Conservation (phyloP, 2,113 vertebrate species). For the Sturnira hondurensis region DNA sequence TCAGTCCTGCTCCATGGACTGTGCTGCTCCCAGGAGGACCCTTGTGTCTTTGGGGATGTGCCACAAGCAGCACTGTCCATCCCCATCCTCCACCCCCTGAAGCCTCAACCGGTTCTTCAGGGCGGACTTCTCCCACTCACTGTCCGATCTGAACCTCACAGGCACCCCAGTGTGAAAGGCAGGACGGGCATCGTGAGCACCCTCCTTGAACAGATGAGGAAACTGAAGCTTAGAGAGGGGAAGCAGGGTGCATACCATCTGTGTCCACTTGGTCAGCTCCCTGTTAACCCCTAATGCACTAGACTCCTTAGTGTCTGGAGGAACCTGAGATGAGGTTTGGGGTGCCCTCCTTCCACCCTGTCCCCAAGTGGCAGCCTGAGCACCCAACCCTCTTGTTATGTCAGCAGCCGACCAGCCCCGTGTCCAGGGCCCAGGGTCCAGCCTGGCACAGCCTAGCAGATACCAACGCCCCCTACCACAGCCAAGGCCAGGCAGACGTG, state of each 20-base stretch:
- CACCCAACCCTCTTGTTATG: neutral
- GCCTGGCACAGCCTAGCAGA: slow-evolving; percentile 13
- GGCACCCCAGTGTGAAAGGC: neutral
- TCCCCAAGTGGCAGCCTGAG: neutral
- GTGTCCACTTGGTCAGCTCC: neutral
- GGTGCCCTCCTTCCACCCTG: neutral
- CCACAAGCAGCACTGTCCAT: neutral
- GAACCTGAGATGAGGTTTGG: neutral
- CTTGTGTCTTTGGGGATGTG: neutral
- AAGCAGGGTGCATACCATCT: too few relatives aligned
- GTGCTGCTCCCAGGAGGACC: neutral
- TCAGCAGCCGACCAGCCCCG: neutral
- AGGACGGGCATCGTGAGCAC: neutral
- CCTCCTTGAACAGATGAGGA: neutral
- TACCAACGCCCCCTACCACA: neutral
- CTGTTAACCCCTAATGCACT: neutral
- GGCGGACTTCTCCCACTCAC: neutral
- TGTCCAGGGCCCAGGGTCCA: neutral
- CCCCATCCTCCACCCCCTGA: neutral
- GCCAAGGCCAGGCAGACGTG: slow-evolving; percentile 30
- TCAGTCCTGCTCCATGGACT: neutral
- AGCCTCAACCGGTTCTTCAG: neutral
- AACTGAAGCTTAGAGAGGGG: neutral
- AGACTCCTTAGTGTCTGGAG: neutral
- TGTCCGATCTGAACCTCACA: neutral